These are phyloP conservation scores for Clusia tigrina DNA, from an alignment of 2,888 invertebrate species.

Conservation along the genomic window DNA sequence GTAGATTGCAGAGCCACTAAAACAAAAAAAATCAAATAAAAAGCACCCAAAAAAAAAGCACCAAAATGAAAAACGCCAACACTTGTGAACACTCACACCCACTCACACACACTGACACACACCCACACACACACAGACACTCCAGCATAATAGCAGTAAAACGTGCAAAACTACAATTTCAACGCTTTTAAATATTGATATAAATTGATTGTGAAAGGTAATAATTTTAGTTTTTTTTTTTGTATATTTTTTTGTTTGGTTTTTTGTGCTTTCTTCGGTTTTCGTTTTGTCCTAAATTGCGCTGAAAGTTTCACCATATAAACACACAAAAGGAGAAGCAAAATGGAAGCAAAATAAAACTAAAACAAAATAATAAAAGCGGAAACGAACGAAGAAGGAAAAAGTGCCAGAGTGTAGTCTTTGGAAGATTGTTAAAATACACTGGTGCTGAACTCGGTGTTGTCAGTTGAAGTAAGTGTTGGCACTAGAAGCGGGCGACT, in stretches of 20 bases:
- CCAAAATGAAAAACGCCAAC: not conserved
- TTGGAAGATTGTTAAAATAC: too few species aligned
- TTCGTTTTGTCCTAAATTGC: conserved; percentile 7
- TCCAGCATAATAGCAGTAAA: not conserved
- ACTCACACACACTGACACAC: not conserved
- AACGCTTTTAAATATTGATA: conserved; percentile 44
- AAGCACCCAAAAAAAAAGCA: too few species aligned
- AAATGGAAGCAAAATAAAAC: too few species aligned
- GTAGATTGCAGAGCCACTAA: conserved; percentile 2
- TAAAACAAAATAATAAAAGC: too few species aligned
- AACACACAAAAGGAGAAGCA: not conserved
- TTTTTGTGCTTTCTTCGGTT: too few species aligned
- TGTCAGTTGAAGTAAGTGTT: too few species aligned
- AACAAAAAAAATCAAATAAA: not conserved
- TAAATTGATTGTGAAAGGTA: conserved; percentile 36
- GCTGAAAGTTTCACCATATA: conserved; percentile 3
- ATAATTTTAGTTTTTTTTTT: conserved; percentile 23
- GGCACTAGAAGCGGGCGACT: too few species aligned
- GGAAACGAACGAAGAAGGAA: too few species aligned
- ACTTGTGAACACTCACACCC: not conserved
- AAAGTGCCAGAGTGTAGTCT: too few species aligned
- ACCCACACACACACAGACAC: not conserved
- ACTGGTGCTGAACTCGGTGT: too few species aligned
- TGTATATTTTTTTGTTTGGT: not conserved
- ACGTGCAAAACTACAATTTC: conserved; percentile 37